A percentile compares a stretch with the other conserved stretches of the same genome.
phyloP scores from a whole-genome alignment of 2,888 invertebrate genomes.

The Serrognathus titanus region DNA sequence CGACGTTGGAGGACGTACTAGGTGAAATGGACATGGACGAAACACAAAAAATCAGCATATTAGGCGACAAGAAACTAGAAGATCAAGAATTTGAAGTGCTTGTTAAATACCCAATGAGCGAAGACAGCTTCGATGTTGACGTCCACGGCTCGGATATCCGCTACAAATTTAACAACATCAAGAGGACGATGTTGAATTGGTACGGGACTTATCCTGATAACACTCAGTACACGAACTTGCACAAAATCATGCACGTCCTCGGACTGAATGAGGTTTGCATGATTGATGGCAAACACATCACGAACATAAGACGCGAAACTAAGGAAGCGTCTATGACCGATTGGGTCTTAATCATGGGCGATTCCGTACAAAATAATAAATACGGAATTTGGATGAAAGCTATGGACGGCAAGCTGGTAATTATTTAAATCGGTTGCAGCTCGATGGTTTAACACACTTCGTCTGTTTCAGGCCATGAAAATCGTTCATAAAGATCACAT shows the following conservation, averaged over 20 bases:
- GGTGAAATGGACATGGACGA: constrained; percentile 17
- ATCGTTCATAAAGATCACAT: constrained; percentile 26
- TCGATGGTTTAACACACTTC: background rate
- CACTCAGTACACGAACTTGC: constrained; percentile 29
- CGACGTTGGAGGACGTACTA: constrained; percentile 19
- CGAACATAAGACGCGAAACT: constrained; percentile 27
- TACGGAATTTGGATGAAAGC: constrained; percentile 42
- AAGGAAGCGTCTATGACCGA: constrained; percentile 29
- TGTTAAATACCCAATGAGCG: constrained; percentile 22
- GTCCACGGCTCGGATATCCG: constrained; percentile 34
- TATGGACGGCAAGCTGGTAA: constrained; percentile 27
- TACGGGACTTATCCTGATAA: constrained; percentile 28
- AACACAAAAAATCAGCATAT: background rate
- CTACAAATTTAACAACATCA: constrained; percentile 32
- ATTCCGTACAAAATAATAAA: constrained; percentile 29
- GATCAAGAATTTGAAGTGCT: constrained; percentile 30
- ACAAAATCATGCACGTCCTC: constrained; percentile 27
- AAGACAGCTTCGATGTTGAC: constrained; percentile 29
- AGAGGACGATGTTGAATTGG: constrained; percentile 17
- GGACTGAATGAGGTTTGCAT: constrained; percentile 37
- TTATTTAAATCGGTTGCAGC: background rate
- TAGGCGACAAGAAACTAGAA: constrained; percentile 19
- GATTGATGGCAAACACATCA: constrained; percentile 28
- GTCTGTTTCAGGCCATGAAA: constrained; percentile 32
- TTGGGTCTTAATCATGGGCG: constrained; percentile 42